Evolutionary conservation across 1,140 invertebrate species (phyloP).

Genomic region (Pomacea maculata): DNA sequence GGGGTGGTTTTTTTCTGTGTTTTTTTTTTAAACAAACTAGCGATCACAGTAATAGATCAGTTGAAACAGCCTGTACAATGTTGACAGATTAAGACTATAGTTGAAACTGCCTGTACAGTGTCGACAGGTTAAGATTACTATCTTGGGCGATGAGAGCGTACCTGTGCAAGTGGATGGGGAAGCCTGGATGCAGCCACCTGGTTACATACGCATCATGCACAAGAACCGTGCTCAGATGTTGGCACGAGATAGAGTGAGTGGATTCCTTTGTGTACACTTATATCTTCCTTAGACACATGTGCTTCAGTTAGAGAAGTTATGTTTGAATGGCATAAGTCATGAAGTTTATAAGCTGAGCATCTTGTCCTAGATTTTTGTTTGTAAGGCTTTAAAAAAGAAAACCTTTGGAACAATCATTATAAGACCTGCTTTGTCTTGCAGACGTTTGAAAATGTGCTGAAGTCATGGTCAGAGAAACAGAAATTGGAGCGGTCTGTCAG

Average conservation of each 20-base stretch:
- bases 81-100: constrained; percentile 74
- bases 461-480: constrained; percentile 95
- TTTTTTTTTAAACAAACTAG: not conserved
- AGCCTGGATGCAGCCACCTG: constrained; percentile 97
- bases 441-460: constrained; percentile 87
- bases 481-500: constrained; percentile 58
- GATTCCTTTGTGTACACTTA: too few species aligned
- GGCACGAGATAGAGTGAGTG: constrained; percentile 80
- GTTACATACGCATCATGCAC: constrained; percentile 93
- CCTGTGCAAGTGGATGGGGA: constrained; percentile 96
- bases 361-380: not conserved
- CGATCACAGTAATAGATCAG: not conserved
- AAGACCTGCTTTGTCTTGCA: constrained; percentile 50
- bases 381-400: not conserved
- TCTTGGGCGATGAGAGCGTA: constrained; percentile 78
- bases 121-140: constrained; percentile 93
- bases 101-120: constrained; percentile 71
- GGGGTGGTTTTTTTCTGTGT: not conserved
- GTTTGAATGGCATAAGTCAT: not conserved
- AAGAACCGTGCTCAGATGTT: constrained; percentile 97
- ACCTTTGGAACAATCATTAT: not conserved
- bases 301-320: not conserved
- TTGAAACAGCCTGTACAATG: constrained; percentile 71
- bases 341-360: not conserved
- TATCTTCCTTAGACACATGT: too few species aligned